Evolutionary conservation across 2,888 invertebrate species (phyloP).

Genomic region (Noctua janthe): DNA sequence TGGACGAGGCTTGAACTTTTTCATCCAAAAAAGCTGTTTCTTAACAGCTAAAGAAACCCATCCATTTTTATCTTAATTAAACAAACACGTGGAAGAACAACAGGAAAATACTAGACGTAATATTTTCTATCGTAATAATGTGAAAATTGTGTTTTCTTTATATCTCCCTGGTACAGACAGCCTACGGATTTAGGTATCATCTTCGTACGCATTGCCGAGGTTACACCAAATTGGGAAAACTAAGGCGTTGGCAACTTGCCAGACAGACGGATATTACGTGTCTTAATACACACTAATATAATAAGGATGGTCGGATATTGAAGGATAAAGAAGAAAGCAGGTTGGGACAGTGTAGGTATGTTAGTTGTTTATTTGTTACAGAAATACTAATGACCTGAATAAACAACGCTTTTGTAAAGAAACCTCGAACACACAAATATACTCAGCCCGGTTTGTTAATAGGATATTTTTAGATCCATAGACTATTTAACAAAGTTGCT

Average conservation of each 20-base stretch:
- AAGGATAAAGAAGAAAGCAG: slow-evolving; percentile 34
- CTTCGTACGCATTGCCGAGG: slow-evolving; percentile 46
- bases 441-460: background rate
- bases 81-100: slow-evolving; percentile 9
- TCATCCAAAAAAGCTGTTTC: too few relatives aligned
- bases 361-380: slow-evolving; percentile 5
- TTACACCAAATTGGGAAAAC: slow-evolving; percentile 60
- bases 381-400: background rate
- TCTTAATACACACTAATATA: slow-evolving; percentile 59
- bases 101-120: slow-evolving; percentile 11
- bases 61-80: slow-evolving; percentile 20
- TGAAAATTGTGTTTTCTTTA: slow-evolving; percentile 55
- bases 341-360: slow-evolving; percentile 8
- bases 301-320: slow-evolving; percentile 57
- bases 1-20: background rate
- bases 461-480: background rate
- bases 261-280: slow-evolving; percentile 58
- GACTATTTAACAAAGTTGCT: background rate
- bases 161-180: slow-evolving; percentile 41
- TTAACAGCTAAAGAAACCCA: background rate
- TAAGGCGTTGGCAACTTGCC: slow-evolving; percentile 59
- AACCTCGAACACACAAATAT: background rate
- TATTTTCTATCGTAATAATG: slow-evolving; percentile 46
- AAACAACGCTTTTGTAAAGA: background rate
- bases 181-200: slow-evolving; percentile 54